Evolutionary conservation across 2,113 vertebrate species (phyloP), one percentile per base, ranked within the genome.

Genomic region (Oenanthe melanoleuca): DNA sequence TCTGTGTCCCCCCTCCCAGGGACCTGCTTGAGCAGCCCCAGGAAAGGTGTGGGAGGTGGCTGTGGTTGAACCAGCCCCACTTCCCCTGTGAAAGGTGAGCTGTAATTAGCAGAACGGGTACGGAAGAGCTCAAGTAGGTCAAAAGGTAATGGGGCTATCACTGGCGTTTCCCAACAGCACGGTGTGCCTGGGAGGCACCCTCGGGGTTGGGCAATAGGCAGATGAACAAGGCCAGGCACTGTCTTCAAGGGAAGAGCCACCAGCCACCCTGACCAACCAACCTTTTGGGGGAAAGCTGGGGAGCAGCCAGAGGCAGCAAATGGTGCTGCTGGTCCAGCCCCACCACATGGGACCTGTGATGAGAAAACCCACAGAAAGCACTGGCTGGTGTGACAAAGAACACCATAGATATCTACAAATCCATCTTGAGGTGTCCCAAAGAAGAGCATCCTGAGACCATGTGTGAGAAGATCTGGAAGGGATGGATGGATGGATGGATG

Each of bases 91-190:
- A 40, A 75, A 81, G 88, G 22, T 65, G 88, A 90, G 47, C 86
- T 82, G 88, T 92, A 88, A 97, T 96, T 90, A 95, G 64, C 86
- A 86, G 77, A 94, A 92, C 1, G 2, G 78, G 90, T 61, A 86
- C 3, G 1, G 88, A 96, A 83, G 80, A 90, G 60, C 88, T 86
- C 64, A 89, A 97, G 91, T 94, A 88, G 96, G 95, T 96, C 95
- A 88, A 92, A 94, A 97, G 96, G 94, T 96, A 95, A 95, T 94
- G 88, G 85, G 86, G 88, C 75, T 88, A 80, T 44, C 88, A 16
- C 71, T 4, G 0, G 74, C 0, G 0, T 90, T 95, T 94, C 93
- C 90, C 77, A 82, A 94, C 18, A 63, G 67, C 6, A 1, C 22
- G 0, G 82, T 0, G 0, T 0, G 2, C 72, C 38, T 80, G 93